Conservation (phyloP, 2,888 invertebrate species). For the Phaonia tiefii region DNA sequence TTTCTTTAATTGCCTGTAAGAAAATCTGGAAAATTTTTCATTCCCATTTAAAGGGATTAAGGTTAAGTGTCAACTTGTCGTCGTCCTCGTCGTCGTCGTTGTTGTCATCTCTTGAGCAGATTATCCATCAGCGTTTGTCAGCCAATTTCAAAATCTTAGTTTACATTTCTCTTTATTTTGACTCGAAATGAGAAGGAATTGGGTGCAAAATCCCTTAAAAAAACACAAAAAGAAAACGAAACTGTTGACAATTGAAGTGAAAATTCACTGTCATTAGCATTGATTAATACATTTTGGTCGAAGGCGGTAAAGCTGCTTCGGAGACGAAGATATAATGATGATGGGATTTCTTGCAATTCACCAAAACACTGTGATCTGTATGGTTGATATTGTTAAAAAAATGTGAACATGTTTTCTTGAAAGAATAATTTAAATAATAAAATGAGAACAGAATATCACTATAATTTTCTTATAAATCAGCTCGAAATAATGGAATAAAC, state of each 20-base stretch:
- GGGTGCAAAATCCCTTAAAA: constrained; percentile 35
- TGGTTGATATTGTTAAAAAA: too few relatives aligned
- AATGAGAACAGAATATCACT: too few relatives aligned
- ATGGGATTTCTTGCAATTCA: constrained; percentile 69
- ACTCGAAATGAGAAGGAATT: neutral
- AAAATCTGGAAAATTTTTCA: constrained; percentile 56
- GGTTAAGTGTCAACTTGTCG: constrained; percentile 42
- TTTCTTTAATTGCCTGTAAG: constrained; percentile 55
- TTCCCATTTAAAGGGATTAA: constrained; percentile 57
- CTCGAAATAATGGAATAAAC: too few relatives aligned
- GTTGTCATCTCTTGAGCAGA: constrained; percentile 6
- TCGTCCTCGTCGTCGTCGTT: too few relatives aligned
- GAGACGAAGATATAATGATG: constrained; percentile 36
- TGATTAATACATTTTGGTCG: constrained; percentile 78
- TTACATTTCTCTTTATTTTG: neutral
- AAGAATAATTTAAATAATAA: too few relatives aligned
- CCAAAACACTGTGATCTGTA: constrained; percentile 65
- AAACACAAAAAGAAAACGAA: too few relatives aligned
- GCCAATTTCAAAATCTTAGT: neutral
- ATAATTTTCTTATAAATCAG: too few relatives aligned
- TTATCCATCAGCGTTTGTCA: constrained; percentile 23
- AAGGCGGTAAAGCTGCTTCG: constrained; percentile 70
- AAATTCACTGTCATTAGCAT: constrained; percentile 79
- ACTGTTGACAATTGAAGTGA: constrained; percentile 67
- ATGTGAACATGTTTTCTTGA: too few relatives aligned